These are phyloP conservation scores for Ramphastos sulfuratus DNA, from an alignment of 2,113 vertebrate genomes.

Conservation along the genomic window DNA sequence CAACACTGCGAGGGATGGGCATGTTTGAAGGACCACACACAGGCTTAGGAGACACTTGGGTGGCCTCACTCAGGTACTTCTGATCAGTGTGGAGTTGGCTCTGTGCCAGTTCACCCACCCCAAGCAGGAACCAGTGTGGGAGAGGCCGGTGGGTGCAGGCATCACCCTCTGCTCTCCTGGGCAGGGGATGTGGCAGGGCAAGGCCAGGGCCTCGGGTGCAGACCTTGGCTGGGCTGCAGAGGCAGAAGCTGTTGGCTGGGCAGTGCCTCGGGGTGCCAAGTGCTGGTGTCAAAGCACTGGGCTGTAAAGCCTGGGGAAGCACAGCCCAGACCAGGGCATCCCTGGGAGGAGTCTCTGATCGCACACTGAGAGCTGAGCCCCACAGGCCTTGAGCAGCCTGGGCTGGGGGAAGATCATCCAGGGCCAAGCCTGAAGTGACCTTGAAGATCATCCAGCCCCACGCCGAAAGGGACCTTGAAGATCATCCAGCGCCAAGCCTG, in stretches of 20 bases:
- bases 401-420: no score
- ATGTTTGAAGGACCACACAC: accelerated
- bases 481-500: no score
- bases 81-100: neutral
- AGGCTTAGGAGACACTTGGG: neutral
- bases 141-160: neutral
- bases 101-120: neutral
- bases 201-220: neutral
- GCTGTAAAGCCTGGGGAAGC: neutral
- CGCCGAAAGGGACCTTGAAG: no score
- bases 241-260: neutral
- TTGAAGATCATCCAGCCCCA: no score
- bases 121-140: neutral
- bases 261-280: neutral
- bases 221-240: neutral
- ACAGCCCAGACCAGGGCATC: accelerated
- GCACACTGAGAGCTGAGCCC: neutral
- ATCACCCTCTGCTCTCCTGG: neutral
- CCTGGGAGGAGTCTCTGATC: neutral
- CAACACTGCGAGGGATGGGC: neutral
- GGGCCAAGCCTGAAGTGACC: no score
- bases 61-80: neutral
- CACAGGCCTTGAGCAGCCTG: no score
- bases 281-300: neutral
- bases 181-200: no score